These are phyloP conservation scores for Chloroclysta siterata DNA, from an alignment of 2,888 invertebrate genomes.

Conservation along the genomic window DNA sequence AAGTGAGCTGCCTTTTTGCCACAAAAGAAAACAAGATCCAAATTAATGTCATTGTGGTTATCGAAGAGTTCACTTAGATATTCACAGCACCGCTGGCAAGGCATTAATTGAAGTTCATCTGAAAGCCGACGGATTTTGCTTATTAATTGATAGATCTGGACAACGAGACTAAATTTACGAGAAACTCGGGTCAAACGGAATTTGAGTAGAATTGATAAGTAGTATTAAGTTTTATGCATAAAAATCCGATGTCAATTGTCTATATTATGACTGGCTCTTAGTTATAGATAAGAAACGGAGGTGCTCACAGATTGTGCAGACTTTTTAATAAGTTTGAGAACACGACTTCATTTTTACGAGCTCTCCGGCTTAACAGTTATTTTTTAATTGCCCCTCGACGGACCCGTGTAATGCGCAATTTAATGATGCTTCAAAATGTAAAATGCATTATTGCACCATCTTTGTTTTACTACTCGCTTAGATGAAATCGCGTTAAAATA, in stretches of 20 bases:
- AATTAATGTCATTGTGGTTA: constrained; percentile 34
- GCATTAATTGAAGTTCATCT: constrained; percentile 70
- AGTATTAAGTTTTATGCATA: constrained; percentile 13
- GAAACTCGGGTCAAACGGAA: constrained; percentile 40
- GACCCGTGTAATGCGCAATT: constrained; percentile 77
- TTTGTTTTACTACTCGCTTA: constrained; percentile 70
- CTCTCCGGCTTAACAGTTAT: constrained; percentile 75
- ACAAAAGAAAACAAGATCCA: background rate
- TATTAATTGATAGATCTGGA: constrained; percentile 77
- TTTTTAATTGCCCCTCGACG: constrained; percentile 81
- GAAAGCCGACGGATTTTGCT: constrained; percentile 71
- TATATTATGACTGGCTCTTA: constrained; percentile 35
- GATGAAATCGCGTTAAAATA: constrained; percentile 56
- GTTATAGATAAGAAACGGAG: constrained; percentile 53
- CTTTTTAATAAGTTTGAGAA: constrained; percentile 80
- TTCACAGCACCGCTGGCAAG: constrained; percentile 48
- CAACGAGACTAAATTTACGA: constrained; percentile 54
- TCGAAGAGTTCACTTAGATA: constrained; percentile 48
- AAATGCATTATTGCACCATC: constrained; percentile 81
- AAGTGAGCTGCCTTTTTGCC: background rate
- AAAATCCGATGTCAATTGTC: constrained; percentile 38
- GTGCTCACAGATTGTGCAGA: constrained; percentile 65
- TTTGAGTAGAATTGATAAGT: constrained; percentile 5
- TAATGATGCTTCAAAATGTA: constrained; percentile 83
- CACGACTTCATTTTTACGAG: constrained; percentile 81